Base-by-base conservation (phyloP, 1,140 invertebrate genomes). In the Sinonovacula constricta region DNA sequence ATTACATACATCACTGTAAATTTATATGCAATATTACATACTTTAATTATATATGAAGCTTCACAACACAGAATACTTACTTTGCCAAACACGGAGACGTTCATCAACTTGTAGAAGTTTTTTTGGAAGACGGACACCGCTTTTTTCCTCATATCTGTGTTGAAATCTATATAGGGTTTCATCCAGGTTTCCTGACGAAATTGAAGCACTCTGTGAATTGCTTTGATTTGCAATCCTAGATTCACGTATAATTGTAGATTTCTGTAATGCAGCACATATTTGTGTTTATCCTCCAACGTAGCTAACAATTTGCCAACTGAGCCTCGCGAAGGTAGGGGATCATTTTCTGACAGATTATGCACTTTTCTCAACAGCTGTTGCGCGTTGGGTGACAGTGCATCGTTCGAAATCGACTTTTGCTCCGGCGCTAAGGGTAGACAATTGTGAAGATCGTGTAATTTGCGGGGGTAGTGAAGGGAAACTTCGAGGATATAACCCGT, bases 401-500 rank as follows among this genome's bases (percentile, higher is more conserved):
- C 71, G 31, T 75, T 54, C 15, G 18, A 4, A 3, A 80, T 53
- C 14, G 12, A 33, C 10, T 36, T 22, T 45, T 54, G 53, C 82
- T 92, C 89, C 12, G 90, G 83, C 74, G 90, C 90, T 76, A 92
- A 90, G 30, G 92, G 92, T 45, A 92, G 91, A 79, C 92, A 90
- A 75, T 88, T 91, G 86, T 93, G 92, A 2, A 24, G 4, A 49
- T 93, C 88, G 86, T 93, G 93, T 15, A 93, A 49, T 26, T 90
- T 3, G 62, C 81, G 3, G 3, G 87, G 88, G 75, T 91, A 90
- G 3, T 82, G 53, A 15, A 91, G 31, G 72, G 88, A 80, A 3
- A 88, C 81, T 57, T 94, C 93, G 31, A 94, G 83, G 68, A 93
- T 92, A 79, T 91, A 94, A 7, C 93, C 93, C 56, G 76, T 80